Evolutionary conservation across 2,113 vertebrate species (phyloP), one percentile per base, ranked within the genome.

Genomic region (Bettongia penicillata): DNA sequence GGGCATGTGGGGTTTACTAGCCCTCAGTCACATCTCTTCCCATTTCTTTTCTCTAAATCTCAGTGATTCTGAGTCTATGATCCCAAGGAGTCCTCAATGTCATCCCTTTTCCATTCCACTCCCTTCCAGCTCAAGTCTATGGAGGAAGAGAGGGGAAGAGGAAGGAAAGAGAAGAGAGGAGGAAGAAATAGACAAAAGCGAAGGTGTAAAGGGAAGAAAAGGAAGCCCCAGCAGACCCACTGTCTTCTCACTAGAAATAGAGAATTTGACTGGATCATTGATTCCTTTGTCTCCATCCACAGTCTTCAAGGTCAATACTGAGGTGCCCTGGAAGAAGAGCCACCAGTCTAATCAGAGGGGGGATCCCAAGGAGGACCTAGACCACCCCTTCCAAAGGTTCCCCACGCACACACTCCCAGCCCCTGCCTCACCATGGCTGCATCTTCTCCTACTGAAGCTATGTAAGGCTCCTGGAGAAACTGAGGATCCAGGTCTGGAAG

Each of bases 221-320:
- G 25, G 53, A 26, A n/a, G 43, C 25, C 49, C 48, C 91, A 37
- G 12, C 19, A 26, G 84, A 51, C 23, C 51, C 51, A 51, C 77
- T 53, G 84, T 1, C 0, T 95, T 57, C 98, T 98, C 96, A 99
- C 99, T 89, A 96, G 98, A 94, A 98, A 99, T 99, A 91, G 53
- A 98, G 94, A 99, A 99, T 92, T 0, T 52, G 68, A 99, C 98
- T 0, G 0, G 0, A 90, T 99, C 98, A 31, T 98, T 98, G 94
- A 99, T 68, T 90, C 98, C 99, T 95, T 57, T 98, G 98, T 99
- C 99, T 12, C 96, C 93, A 61, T 99, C 99, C 14, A 98, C 61
- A 12, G 99, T 99, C 2, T 55, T 93, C 57, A 99, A 99, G 51
- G 8, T 96, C 49, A 99, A 95, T 93, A 99, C 98, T 0, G 95